Base-by-base conservation (phyloP, 2,888 invertebrate species). In the Pachydiplax longipennis region DNA sequence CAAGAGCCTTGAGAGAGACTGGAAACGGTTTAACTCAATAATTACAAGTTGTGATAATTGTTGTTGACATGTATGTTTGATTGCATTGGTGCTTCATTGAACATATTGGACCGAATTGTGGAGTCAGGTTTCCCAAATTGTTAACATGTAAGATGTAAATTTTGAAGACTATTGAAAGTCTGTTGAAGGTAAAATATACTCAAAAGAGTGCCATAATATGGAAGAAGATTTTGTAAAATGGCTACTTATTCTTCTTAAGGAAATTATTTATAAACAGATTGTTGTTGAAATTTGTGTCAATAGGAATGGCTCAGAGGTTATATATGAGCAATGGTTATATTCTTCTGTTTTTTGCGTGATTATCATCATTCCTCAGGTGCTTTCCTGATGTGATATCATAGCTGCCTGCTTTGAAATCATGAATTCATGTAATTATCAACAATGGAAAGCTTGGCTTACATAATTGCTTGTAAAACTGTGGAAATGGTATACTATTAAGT, bases 1-100 rank as follows among this genome's bases (percentile, higher is more conserved):
- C 95, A 92, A 95, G 95, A 93, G 96, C 96, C 48, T 94, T 96
- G 90, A 94, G 95, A 92, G 96, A 96, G 93, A 96, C 96, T 5
- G 96, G 96, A 1, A n/a, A 58, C 37, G 83, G 83, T 22, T 35
- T 61, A 58, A 44, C 18, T 15, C 31, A 58, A 83, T 53, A 15
- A 83, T 35, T n/a, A n/a, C 83, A 83, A 58, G 83, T 83, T 83
- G 58, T 83, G 83, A 83, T 83, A 83, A 58, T 83, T 61, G 83
- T 83, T 83, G 58, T 83, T 83, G 83, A 35, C 6, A 25, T 35
- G 25, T 44, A 35, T 35, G 35, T 58, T 58, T 61, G 25, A 83
- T 83, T 58, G n/a, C 48, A 58, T 83, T 58, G 83, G 18, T 35
- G 18, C 58, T 58, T 22, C 18, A 18, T 58, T 35, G 15, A 5